Evolutionary conservation across 2,113 vertebrate species (phyloP).

Genomic region (Manacus vitellinus): DNA sequence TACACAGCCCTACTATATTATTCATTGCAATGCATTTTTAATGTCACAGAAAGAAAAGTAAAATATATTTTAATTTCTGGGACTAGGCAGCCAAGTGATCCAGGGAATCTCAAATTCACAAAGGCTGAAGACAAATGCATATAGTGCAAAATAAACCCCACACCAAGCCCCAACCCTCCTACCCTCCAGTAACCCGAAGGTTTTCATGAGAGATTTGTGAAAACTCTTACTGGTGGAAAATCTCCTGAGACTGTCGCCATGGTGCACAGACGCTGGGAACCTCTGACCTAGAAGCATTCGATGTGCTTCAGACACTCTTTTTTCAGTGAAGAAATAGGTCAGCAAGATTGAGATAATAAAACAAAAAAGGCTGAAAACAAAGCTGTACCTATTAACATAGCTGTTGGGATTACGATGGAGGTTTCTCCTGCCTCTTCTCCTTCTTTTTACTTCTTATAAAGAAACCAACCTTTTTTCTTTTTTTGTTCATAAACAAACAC

Average conservation of each 20-base stretch:
- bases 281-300: slow-evolving; percentile 54
- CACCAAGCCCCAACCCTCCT: not conserved
- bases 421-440: not conserved
- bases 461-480: not conserved
- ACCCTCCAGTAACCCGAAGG: not conserved
- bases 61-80: slow-evolving; percentile 80
- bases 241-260: slow-evolving; percentile 26
- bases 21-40: slow-evolving; percentile 84
- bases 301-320: not conserved
- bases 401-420: not conserved
- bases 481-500: slow-evolving; percentile 38
- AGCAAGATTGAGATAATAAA: slow-evolving; percentile 19
- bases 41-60: slow-evolving; percentile 76
- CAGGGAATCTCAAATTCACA: slow-evolving; percentile 65
- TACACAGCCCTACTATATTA: slow-evolving; percentile 81
- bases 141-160: not conserved
- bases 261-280: not conserved
- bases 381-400: not conserved
- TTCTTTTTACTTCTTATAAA: slow-evolving; percentile 12
- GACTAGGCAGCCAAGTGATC: slow-evolving; percentile 62
- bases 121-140: slow-evolving; percentile 39
- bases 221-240: slow-evolving; percentile 37
- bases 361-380: slow-evolving; percentile 35
- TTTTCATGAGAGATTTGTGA: slow-evolving; percentile 12
- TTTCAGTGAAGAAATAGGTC: slow-evolving; percentile 41